Conservation (phyloP, 2,797 vertebrate genomes). For the Poecilia velifera region DNA sequence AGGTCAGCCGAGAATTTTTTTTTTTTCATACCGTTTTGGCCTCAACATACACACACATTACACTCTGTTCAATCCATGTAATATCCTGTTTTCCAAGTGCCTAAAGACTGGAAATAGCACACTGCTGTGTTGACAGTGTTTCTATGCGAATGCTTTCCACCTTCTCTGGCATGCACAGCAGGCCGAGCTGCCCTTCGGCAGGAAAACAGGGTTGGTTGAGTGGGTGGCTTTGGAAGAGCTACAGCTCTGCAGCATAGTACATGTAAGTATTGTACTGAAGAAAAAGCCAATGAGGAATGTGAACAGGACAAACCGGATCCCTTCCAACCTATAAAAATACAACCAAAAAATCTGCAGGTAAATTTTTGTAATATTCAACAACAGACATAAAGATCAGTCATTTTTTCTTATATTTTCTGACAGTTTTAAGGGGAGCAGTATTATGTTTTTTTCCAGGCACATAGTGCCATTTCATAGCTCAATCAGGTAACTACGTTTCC, state of each 20-base stretch:
- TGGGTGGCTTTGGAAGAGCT: conserved; percentile 63
- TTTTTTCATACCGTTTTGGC: conserved; percentile 25
- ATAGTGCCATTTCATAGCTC: no score
- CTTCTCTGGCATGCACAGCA: conserved; percentile 55
- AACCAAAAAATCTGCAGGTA: neutral
- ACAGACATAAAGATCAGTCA: neutral
- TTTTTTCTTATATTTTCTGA: neutral
- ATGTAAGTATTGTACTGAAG: neutral
- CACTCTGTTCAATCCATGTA: conserved; percentile 45
- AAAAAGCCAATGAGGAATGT: conserved; percentile 24
- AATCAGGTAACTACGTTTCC: no score
- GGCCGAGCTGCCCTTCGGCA: conserved; percentile 56
- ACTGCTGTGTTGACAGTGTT: conserved; percentile 18
- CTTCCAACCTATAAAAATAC: neutral
- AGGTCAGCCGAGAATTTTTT: conserved; percentile 31
- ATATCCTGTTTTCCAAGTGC: conserved; percentile 39
- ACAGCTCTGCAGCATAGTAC: conserved; percentile 30
- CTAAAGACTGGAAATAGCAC: conserved; percentile 39
- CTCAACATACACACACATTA: neutral
- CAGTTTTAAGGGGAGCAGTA: neutral
- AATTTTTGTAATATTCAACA: neutral
- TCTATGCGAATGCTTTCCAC: conserved; percentile 35
- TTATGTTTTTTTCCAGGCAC: no score
- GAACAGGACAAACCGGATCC: conserved; percentile 7
- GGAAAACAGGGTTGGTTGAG: conserved; percentile 61